Evolutionary conservation across 2,888 invertebrate genomes (phyloP).

Genomic region (Apodemia duryi): DNA sequence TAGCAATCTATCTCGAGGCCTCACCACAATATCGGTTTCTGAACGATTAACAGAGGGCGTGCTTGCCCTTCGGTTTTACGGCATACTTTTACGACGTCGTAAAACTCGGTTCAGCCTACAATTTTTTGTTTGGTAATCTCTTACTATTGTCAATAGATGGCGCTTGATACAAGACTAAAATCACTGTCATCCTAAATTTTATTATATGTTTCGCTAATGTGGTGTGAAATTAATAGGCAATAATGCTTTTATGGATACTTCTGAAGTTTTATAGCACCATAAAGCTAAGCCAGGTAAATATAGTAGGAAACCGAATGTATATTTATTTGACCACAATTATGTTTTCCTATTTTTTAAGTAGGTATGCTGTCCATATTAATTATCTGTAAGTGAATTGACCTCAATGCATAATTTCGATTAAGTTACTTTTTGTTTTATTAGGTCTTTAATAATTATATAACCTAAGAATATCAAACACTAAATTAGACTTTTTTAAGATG

Average conservation of each 20-base stretch:
- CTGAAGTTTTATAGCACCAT: slow-evolving; percentile 68
- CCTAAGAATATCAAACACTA: too few relatives aligned
- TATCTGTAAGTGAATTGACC: neutral
- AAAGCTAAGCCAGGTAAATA: slow-evolving; percentile 65
- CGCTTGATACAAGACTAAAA: slow-evolving; percentile 66
- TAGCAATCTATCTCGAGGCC: slow-evolving; percentile 72
- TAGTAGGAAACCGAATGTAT: slow-evolving; percentile 48
- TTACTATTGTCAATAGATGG: slow-evolving; percentile 57
- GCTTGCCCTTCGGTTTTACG: slow-evolving; percentile 76
- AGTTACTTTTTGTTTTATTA: neutral
- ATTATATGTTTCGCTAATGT: slow-evolving; percentile 78
- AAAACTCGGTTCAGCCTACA: slow-evolving; percentile 71
- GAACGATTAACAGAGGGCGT: slow-evolving; percentile 79
- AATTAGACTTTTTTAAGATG: too few relatives aligned
- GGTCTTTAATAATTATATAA: too few relatives aligned
- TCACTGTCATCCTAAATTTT: slow-evolving; percentile 75
- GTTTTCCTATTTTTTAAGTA: slow-evolving; percentile 38
- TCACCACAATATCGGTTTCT: slow-evolving; percentile 77
- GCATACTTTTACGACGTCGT: slow-evolving; percentile 76
- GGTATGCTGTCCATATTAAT: neutral
- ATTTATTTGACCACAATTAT: slow-evolving; percentile 62
- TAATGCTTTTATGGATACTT: slow-evolving; percentile 76
- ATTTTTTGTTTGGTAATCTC: slow-evolving; percentile 67
- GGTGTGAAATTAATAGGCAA: slow-evolving; percentile 79
- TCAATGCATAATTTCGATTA: neutral